Base-by-base conservation (phyloP, 53 echinoderm and acorn worm species). In the Patiria pectinifera region DNA sequence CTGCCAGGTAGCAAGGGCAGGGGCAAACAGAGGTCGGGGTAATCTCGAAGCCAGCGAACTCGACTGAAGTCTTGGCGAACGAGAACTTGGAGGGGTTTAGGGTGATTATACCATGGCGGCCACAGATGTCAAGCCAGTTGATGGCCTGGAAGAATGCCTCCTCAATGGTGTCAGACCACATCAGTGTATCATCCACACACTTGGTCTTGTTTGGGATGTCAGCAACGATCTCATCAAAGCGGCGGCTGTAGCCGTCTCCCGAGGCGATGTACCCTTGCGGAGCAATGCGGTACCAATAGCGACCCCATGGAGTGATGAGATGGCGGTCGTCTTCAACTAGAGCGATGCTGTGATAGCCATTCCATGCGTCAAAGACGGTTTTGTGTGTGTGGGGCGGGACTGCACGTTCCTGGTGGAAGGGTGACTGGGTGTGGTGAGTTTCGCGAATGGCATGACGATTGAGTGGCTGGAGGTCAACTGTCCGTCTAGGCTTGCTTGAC, bases 361-460 rank as follows among this genome's bases (percentile, higher is more conserved):
- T 93, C 87, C 93, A 87, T 46, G 87, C 93, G 21, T 93, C 87
- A 69, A 93, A 91, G 44, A 93, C 47, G 35, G 93, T 93, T 24
- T 93, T 89, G 44, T 82, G 75, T 80, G 61, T 86, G 78, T 78
- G 15, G 59, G 76, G 80, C 2, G 81, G 93, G 76, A 93, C 79
- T 11, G 75, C 2, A 0, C 91, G 80, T 19, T 91, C 91, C 82
- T 93, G 95, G 79, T 85, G 91, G 60, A 95, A 95, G 2, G 93
- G 93, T 2, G 95, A 95, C 47, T 94, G 93, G 70, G 93, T 91
- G 83, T 95, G 95, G 83, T 86, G 91, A 47, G 92, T 95, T 71
- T 93, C 93, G 19, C 87, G 91, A 47, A 75, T 16, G 15, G 92
- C 91, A 77, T 95, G 91, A 11, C 23, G 72, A 66, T 95, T 93